Evolutionary conservation across 2,113 vertebrate species (phyloP).

Genomic region (Murina feae): DNA sequence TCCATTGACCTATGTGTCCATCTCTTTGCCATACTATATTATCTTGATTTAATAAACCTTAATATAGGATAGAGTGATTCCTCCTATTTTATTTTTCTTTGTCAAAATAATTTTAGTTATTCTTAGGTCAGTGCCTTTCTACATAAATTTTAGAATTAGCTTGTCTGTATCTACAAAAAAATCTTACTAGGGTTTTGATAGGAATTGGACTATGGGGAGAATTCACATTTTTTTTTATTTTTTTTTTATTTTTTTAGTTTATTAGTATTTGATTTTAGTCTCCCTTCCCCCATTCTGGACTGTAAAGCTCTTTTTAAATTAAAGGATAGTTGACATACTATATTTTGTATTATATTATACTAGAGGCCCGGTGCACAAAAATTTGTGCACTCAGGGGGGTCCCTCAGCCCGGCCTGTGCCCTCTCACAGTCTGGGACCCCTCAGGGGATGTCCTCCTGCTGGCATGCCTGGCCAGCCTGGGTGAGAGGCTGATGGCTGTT

Average conservation of each 20-base stretch:
- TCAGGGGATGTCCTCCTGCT: no score
- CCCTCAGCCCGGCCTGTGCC: no score
- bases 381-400: no score
- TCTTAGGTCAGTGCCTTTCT: not conserved
- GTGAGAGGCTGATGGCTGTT: no score
- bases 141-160: not conserved
- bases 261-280: not conserved
- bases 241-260: not conserved
- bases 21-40: not conserved
- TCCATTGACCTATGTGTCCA: not conserved
- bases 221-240: not conserved
- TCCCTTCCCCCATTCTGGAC: not conserved
- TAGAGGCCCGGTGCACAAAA: no score
- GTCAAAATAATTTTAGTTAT: constrained; percentile 7
- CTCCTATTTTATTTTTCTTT: not conserved
- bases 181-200: not conserved
- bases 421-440: no score
- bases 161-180: not conserved
- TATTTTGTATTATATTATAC: no score
- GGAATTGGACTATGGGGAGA: not conserved
- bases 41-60: not conserved
- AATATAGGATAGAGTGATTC: not conserved
- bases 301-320: not conserved
- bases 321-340: not conserved
- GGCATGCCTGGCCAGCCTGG: no score